Evolutionary conservation across 2,888 invertebrate genomes (phyloP), one percentile per base, ranked within the genome.

Genomic region (Cephus runcator): DNA sequence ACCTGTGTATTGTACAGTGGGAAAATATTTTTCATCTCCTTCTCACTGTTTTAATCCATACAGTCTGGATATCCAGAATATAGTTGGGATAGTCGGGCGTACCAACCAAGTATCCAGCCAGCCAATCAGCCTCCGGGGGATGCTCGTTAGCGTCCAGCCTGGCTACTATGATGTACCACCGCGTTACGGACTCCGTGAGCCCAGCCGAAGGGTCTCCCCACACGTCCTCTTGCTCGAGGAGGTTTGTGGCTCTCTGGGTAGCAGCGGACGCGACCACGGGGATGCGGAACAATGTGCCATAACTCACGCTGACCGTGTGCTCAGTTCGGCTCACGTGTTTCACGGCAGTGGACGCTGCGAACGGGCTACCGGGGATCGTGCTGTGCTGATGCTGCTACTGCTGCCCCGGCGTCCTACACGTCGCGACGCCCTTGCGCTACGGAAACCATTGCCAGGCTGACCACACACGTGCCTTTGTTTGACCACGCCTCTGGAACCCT

Each of bases 261-360:
- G 82, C 79, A 15, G 15, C 15, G 75, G 71, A 77, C 80, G 76
- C 78, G 79, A 76, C 78, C 73, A 83, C 79, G 80, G 83, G 79
- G 83, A 83, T 82, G 40, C 40, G 83, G 85, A 87, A 88, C 87
- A 88, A 88, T 87, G 87, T 86, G 79, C 86, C 84, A 86, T 87
- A 88, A 88, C 82, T 88, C 87, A 86, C 84, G 75, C 75, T n/a
- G 34, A 73, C 74, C 79, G 80, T 78, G 83, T 78, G 78, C 79
- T 73, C 73, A 15, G 76, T 69, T 71, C 73, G 69, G 76, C 79
- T 80, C 79, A 79, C 79, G 82, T 80, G 81, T 80, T 82, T 79
- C 74, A 79, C 75, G 77, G 15, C 33, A 71, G 78, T 79, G 68
- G 77, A 75, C 30, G 68, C 79, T 80, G n/a, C n/a, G 11, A 31